These are phyloP conservation scores for Panagrolaimus sp. DNA, from an alignment of 1,140 invertebrate genomes.

Conservation along the genomic window DNA sequence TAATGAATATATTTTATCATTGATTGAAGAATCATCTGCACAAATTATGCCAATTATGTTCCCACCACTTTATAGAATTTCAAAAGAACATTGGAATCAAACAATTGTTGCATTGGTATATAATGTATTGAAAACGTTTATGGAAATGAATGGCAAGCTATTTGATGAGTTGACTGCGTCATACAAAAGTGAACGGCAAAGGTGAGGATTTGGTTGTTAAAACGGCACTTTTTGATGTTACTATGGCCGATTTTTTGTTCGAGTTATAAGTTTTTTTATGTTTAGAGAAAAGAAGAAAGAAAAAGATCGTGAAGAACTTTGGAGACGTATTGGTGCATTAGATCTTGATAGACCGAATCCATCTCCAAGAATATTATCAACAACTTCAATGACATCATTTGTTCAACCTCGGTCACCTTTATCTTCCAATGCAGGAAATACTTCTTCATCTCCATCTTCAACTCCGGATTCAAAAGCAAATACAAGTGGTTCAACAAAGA, in stretches of 20 bases:
- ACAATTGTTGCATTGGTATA: conserved; percentile 65
- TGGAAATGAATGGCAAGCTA: conserved; percentile 65
- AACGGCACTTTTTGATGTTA: neutral
- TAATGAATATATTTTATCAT: conserved; percentile 65
- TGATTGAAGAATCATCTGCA: conserved; percentile 63
- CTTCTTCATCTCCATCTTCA: neutral
- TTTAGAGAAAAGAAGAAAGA: conserved; percentile 57
- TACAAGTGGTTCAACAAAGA: neutral
- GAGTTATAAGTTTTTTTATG: neutral
- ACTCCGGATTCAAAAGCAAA: neutral
- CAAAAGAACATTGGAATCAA: conserved; percentile 65
- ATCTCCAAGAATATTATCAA: conserved; percentile 28
- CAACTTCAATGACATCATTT: conserved; percentile 28
- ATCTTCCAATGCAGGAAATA: neutral
- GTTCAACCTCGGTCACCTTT: conserved; percentile 6
- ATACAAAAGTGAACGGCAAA: conserved; percentile 59
- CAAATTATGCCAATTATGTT: conserved; percentile 63
- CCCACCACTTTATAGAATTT: conserved; percentile 62
- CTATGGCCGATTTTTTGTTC: conserved; percentile 1
- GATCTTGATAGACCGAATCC: conserved; percentile 32
- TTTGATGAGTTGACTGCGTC: conserved; percentile 62
- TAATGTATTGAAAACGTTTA: conserved; percentile 65
- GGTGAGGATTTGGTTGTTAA: conserved; percentile 35
- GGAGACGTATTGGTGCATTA: conserved; percentile 50
- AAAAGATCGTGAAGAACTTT: conserved; percentile 57